Evolutionary conservation across 2,888 invertebrate species (phyloP).

Genomic region (Noctua pronuba): DNA sequence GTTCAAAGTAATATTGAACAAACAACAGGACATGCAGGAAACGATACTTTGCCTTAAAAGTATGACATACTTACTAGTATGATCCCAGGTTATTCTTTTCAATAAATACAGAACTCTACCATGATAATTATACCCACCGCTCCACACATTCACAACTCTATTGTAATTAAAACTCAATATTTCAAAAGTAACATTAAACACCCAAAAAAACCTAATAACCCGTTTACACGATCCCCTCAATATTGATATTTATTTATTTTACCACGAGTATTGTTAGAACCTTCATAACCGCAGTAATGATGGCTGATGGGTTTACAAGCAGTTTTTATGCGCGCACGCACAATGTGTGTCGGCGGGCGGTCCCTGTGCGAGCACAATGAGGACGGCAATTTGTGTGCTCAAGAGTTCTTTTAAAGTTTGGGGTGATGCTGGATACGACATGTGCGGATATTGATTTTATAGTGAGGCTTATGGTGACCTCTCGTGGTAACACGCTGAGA

Average conservation of each 20-base stretch:
- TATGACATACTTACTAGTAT: not conserved
- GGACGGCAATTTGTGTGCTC: conserved; percentile 69
- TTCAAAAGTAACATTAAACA: conserved; percentile 36
- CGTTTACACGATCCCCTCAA: conserved; percentile 64
- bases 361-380: conserved; percentile 66
- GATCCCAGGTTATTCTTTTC: not conserved
- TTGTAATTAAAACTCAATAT: conserved; percentile 26
- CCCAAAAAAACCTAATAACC: conserved; percentile 64
- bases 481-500: conserved; percentile 4
- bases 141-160: not conserved
- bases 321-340: conserved; percentile 57
- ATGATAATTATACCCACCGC: not conserved
- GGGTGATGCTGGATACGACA: conserved; percentile 48
- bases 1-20: not conserved
- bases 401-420: conserved; percentile 40
- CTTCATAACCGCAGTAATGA: conserved; percentile 73
- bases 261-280: conserved; percentile 69
- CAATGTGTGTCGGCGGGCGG: conserved; percentile 70
- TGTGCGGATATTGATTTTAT: conserved; percentile 54
- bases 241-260: conserved; percentile 75
- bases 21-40: not conserved
- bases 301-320: conserved; percentile 61
- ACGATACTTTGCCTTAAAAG: not conserved
- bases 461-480: conserved; percentile 4
- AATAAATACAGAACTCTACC: not conserved